Base-by-base conservation (phyloP, 2,113 vertebrate genomes). In the Dromiciops gliroides region DNA sequence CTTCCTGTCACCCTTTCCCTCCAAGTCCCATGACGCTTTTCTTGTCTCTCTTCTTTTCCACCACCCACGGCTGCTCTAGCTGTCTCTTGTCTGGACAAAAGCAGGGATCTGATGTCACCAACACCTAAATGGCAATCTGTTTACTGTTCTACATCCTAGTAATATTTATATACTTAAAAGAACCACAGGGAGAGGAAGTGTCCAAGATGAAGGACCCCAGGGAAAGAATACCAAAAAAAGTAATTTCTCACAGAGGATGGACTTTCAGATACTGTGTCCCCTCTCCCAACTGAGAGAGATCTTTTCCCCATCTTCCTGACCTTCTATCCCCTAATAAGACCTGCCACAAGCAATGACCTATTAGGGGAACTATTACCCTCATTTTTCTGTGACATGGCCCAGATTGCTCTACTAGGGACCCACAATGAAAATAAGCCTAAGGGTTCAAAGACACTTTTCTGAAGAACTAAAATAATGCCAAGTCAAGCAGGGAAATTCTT, bases 391-490 rank as follows among this genome's bases (percentile, higher is more conserved):
- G n/a, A 11, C 25, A 48, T 31, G 24, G 16, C 8, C 90, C 24
- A 89, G 22, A 3, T 22, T 19, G 48, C 51, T 91, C 91, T 67
- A 0, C 24, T 83, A n/a, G 37, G 48, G 24, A 1, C 23, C 2
- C 48, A 44, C 31, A 67, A 0, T 67, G 31, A 67, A 67, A 37
- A 37, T 37, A 12, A 67, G 5, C 31, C 25, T 67, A 67, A 67
- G 0, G 12, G 31, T 67, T 67, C 60, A 67, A 67, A 94, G 28
- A 83, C 2, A 51, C 83, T 90, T 92, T 88, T 7, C 50, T 92
- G 89, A 88, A 94, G 93, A 94, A 56, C 23, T 60, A 92, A 94
- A 94, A 24, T 47, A 95, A 75, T 92, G 75, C 53, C 8, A 89
- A 49, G 49, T 92, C 83, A 92, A 48, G 31, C 51, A 92, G 50